Conservation (phyloP, 2,797 vertebrate species). For the Mionectes olivaceus region DNA sequence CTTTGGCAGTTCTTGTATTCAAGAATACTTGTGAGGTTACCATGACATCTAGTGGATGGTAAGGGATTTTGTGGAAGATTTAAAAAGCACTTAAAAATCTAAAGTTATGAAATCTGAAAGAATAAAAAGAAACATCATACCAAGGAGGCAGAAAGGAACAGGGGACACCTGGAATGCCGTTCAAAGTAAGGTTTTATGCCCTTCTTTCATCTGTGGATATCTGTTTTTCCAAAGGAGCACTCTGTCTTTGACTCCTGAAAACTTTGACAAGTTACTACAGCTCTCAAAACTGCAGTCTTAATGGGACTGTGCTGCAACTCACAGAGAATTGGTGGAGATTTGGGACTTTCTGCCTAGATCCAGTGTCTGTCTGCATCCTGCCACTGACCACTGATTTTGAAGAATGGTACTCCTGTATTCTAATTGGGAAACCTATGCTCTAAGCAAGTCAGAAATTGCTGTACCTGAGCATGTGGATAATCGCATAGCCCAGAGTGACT, state of each 20-base stretch:
- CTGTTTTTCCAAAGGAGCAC: background rate
- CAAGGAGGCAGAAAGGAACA: background rate
- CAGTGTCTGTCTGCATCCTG: background rate
- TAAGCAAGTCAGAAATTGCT: background rate
- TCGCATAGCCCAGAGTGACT: background rate
- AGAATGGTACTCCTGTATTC: background rate
- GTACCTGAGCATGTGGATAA: fast-evolving
- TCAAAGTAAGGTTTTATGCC: background rate
- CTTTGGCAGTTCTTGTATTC: background rate
- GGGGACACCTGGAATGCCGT: background rate
- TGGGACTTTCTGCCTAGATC: background rate
- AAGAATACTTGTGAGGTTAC: background rate
- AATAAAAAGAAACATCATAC: background rate
- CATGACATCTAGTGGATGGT: constrained; percentile 44
- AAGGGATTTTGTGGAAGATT: background rate
- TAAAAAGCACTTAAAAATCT: background rate
- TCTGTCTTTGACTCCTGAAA: background rate
- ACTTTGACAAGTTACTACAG: background rate
- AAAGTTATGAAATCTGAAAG: background rate
- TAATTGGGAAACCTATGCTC: background rate
- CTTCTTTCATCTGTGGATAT: background rate
- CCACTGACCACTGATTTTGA: background rate
- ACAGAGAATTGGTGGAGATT: background rate
- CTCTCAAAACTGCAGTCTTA: background rate
- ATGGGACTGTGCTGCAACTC: background rate